phyloP scores from a whole-genome alignment of 2,888 invertebrate species.

The Alviniconcha strummeri region DNA sequence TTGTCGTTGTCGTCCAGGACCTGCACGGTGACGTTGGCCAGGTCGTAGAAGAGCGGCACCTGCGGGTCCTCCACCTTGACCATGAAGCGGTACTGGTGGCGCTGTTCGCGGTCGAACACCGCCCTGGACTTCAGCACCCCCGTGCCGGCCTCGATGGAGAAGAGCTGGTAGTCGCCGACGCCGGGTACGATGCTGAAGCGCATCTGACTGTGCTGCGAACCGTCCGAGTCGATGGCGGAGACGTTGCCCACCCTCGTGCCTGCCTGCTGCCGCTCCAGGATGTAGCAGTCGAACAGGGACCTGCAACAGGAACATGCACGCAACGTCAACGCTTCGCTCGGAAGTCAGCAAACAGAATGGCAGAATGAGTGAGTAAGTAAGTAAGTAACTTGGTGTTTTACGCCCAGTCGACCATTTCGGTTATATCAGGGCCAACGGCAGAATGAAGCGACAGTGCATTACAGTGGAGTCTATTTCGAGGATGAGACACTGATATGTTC shows the following conservation, averaged over 20 bases:
- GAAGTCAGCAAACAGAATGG: neutral
- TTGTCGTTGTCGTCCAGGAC: constrained; percentile 98
- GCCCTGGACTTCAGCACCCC: constrained; percentile 90
- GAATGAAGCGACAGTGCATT: no score
- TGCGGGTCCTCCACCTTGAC: constrained; percentile 88
- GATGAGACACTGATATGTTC: no score
- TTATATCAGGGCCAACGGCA: no score
- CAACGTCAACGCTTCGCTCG: no score
- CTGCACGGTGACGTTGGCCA: constrained; percentile 93
- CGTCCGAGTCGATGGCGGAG: constrained; percentile 93
- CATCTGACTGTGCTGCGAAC: constrained; percentile 88
- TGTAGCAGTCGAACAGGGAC: constrained; percentile 89
- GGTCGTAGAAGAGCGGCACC: constrained; percentile 81
- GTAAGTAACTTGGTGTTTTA: neutral
- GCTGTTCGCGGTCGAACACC: constrained; percentile 87
- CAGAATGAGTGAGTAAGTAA: neutral
- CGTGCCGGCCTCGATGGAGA: constrained; percentile 81
- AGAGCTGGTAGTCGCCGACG: constrained; percentile 59
- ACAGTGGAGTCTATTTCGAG: no score
- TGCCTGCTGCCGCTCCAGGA: constrained; percentile 90
- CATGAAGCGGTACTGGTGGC: constrained; percentile 87
- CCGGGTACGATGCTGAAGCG: constrained; percentile 33
- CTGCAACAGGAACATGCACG: neutral
- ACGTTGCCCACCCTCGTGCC: constrained; percentile 92
- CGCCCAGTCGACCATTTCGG: no score